Conservation (phyloP, 2,888 invertebrate species). For the Melanostoma scalare region DNA sequence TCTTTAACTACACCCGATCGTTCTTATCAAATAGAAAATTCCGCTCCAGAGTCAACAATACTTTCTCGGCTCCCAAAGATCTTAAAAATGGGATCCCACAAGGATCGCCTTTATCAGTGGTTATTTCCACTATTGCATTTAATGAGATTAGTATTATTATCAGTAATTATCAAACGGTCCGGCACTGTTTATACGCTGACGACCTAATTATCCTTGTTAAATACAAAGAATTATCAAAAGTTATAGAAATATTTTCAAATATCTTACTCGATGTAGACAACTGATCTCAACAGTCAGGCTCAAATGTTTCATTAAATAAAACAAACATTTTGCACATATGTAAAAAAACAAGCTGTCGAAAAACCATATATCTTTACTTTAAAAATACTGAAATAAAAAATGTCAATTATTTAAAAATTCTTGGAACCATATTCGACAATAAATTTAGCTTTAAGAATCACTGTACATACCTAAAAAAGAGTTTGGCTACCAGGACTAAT, state of each 20-base stretch:
- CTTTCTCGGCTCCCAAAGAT: neutral
- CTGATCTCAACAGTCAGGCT: slow-evolving; percentile 1
- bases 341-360: neutral
- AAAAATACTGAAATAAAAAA: neutral
- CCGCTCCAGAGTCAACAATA: neutral
- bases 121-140: neutral
- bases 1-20: neutral
- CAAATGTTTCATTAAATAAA: slow-evolving; percentile 8
- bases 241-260: neutral
- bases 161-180: too few species aligned
- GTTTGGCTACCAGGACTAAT: slow-evolving; percentile 32
- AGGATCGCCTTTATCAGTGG: slow-evolving; percentile 1
- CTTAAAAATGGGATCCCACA: neutral
- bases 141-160: neutral
- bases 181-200: slow-evolving; percentile 6
- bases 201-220: neutral
- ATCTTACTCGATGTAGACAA: neutral
- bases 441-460: slow-evolving; percentile 42
- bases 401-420: slow-evolving; percentile 1
- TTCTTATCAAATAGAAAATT: neutral
- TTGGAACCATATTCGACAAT: slow-evolving; percentile 1
- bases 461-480: slow-evolving; percentile 45
- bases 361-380: neutral
- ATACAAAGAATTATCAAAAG: neutral
- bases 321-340: slow-evolving; percentile 7